Evolutionary conservation across 2,888 invertebrate genomes (phyloP).

Genomic region (Siphlonurus alternatus): DNA sequence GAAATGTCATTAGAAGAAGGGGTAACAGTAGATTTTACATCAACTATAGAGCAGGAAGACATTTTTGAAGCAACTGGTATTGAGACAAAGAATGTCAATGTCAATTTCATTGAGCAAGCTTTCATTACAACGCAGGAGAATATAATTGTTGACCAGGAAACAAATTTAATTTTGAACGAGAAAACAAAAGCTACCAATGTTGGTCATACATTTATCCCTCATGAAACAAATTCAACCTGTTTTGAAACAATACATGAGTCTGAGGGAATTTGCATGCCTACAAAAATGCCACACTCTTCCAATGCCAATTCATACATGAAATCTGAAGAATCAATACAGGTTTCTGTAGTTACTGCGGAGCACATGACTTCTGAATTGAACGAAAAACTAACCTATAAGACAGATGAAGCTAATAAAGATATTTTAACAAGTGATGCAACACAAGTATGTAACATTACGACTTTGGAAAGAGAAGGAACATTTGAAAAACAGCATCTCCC

Average conservation of each 20-base stretch:
- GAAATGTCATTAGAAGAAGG: conserved; percentile 31
- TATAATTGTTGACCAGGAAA: conserved; percentile 42
- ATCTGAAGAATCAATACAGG: conserved; percentile 39
- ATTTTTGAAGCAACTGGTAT: conserved; percentile 32
- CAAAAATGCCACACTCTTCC: conserved; percentile 32
- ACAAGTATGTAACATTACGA: conserved; percentile 18
- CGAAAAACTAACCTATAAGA: conserved; percentile 20
- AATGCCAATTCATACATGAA: conserved; percentile 34
- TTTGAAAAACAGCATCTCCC: too few species aligned
- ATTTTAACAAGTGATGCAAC: not conserved
- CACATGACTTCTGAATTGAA: conserved; percentile 34
- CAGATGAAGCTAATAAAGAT: not conserved
- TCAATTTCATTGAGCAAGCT: conserved; percentile 42
- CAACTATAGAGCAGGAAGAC: conserved; percentile 46
- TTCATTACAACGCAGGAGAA: conserved; percentile 40
- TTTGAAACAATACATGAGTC: conserved; percentile 47
- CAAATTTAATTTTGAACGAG: conserved; percentile 29
- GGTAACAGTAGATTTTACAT: conserved; percentile 40
- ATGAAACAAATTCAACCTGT: conserved; percentile 39
- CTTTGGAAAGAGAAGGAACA: conserved; percentile 15
- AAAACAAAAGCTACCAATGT: conserved; percentile 27
- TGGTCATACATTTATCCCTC: conserved; percentile 28
- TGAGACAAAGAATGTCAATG: conserved; percentile 35
- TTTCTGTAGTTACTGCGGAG: conserved; percentile 32
- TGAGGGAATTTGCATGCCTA: conserved; percentile 37